Evolutionary conservation across 2,888 invertebrate genomes (phyloP), one percentile per base, ranked within the genome.

Genomic region (Cepaea hortensis): DNA sequence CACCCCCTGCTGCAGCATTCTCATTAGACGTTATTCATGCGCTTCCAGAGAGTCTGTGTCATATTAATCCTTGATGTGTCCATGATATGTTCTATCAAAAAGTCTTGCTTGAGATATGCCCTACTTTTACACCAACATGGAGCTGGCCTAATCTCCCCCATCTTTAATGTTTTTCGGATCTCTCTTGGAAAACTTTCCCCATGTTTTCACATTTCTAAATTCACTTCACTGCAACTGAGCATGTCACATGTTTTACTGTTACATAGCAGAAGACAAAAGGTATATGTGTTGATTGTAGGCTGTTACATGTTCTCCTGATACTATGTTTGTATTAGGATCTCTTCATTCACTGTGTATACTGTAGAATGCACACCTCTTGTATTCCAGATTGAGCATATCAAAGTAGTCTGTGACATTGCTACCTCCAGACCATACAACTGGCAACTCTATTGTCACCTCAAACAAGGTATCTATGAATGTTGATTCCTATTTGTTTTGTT

Each of bases 381-480:
- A 20, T 85, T 85, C 50, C 90, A 94, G 94, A 98, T 99, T 93
- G 99, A 99, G 91, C 98, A 98, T 94, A 95, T 99, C 89, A 98
- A 98, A 95, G 97, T 97, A 6, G 98, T 98, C 92, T 96, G 97
- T 83, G 99, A 99, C 94, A 97, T 99, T 87, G 98, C 98, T 68
- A 96, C 97, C 84, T 96, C 97, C 84, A 96, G 99, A 85, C 98
- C 98, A 0, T 97, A 97, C 90, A 99, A 99, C 95, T 99, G 99
- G 99, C 98, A 99, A 94, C 96, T 97, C 75, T 94, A 93, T 89
- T 94, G 94, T 89, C 90, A 91, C 73, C 91, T 93, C 75, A 91
- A 93, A 72, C 91, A 92, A 90, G 92, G 94, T 93, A 89, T 87
- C 89, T 84, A 61, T 18, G 3, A 65, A 15, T 65, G 23, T 35